Evolutionary conservation across 2,797 vertebrate species (phyloP).

Genomic region (Pyrocephalus nanus): DNA sequence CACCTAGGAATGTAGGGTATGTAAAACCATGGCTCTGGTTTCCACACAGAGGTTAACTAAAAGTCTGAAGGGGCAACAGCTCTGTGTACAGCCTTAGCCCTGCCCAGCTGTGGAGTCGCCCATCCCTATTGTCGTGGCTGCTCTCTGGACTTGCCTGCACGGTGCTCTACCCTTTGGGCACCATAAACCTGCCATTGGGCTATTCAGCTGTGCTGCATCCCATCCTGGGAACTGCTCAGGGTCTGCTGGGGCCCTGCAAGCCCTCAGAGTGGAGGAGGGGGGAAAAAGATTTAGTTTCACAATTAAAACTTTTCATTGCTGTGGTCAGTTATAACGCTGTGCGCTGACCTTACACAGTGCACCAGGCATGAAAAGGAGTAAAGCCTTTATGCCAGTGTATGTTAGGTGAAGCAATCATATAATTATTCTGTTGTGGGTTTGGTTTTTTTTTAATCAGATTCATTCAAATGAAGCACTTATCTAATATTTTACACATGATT

Average conservation of each 20-base stretch:
- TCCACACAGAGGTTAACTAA: background rate
- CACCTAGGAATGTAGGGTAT: background rate
- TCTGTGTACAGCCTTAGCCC: background rate
- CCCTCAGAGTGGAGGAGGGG: background rate
- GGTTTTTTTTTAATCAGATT: background rate
- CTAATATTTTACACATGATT: background rate
- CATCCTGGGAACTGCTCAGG: background rate
- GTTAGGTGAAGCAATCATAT: background rate
- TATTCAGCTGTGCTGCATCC: background rate
- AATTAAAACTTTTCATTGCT: background rate
- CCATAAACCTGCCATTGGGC: background rate
- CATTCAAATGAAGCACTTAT: background rate
- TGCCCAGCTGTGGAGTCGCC: background rate
- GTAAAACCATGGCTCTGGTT: too few relatives aligned
- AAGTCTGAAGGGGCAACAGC: background rate
- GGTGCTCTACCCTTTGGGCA: background rate
- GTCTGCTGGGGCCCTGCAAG: background rate
- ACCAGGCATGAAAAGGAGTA: background rate
- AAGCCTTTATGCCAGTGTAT: background rate
- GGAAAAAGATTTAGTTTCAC: background rate
- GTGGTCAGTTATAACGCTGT: background rate
- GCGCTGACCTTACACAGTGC: background rate
- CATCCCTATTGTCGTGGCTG: background rate
- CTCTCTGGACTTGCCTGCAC: background rate
- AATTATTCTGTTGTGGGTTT: background rate